These are phyloP conservation scores for Chiridota heheva DNA, from an alignment of 35 echinoderm and acorn worm genomes.

Conservation along the genomic window DNA sequence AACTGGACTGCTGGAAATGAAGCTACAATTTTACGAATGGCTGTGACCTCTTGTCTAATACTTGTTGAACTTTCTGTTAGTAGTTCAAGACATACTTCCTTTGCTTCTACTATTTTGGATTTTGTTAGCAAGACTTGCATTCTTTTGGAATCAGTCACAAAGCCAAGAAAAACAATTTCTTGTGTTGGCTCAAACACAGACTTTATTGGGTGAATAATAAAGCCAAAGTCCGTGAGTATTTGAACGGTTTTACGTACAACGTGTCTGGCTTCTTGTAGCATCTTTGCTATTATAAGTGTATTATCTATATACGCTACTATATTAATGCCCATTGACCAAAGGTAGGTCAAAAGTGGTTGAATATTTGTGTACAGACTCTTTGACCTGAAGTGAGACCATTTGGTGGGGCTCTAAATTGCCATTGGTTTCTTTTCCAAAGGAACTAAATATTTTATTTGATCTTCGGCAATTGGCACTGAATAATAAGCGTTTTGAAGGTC, in stretches of 20 bases:
- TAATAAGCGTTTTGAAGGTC: constrained; percentile 41
- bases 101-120: constrained; percentile 7
- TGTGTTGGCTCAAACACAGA: constrained; percentile 27
- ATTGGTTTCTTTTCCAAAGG: constrained; percentile 14
- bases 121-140: constrained; percentile 2
- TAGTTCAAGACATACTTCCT: background rate
- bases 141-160: background rate
- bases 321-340: background rate
- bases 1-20: background rate
- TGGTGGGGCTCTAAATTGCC: constrained; percentile 16
- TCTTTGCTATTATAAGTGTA: background rate
- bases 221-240: background rate
- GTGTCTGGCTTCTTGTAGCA: background rate
- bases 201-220: constrained; percentile 24
- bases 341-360: background rate
- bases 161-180: constrained; percentile 23
- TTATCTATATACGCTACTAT: constrained; percentile 14
- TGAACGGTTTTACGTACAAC: background rate
- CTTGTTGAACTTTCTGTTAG: background rate
- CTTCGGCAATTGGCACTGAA: constrained; percentile 23
- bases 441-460: constrained; percentile 21
- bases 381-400: constrained; percentile 24
- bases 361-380: constrained; percentile 6
- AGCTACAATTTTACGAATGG: constrained; percentile 20
- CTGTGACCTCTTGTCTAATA: background rate